Conservation (phyloP, 2,888 invertebrate species). For the Stenoptilia bipunctidactyla region DNA sequence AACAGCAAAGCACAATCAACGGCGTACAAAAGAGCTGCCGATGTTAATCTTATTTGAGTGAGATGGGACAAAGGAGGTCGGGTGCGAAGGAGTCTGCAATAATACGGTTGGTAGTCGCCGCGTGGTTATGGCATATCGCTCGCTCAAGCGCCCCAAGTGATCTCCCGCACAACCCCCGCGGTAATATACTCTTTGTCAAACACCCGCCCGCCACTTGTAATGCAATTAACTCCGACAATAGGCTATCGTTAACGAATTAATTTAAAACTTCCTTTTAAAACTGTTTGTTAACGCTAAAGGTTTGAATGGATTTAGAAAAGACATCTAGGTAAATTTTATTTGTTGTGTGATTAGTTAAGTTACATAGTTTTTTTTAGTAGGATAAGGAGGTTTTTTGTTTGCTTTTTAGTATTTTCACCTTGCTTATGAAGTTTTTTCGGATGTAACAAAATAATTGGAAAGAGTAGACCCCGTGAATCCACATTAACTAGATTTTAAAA, state of each 20-base stretch:
- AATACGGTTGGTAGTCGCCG: constrained; percentile 2
- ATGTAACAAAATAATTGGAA: too few species aligned
- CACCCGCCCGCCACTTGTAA: constrained; percentile 59
- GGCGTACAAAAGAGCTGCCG: constrained; percentile 44
- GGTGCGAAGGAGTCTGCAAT: background rate
- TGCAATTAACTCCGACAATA: constrained; percentile 67
- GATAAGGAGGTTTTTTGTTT: too few species aligned
- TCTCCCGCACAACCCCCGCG: constrained; percentile 29
- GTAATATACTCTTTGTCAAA: constrained; percentile 62
- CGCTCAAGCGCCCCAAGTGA: constrained; percentile 29
- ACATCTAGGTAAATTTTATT: too few species aligned
- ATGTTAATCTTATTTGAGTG: constrained; percentile 29
- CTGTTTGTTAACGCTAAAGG: too few species aligned
- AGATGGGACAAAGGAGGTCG: constrained; percentile 7
- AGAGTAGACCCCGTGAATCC: too few species aligned
- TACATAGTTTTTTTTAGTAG: too few species aligned
- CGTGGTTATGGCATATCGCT: constrained; percentile 42
- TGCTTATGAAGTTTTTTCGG: too few species aligned
- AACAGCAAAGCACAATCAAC: constrained; percentile 46
- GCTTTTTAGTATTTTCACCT: too few species aligned
- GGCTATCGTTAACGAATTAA: constrained; percentile 61
- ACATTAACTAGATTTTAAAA: too few species aligned
- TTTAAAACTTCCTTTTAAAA: constrained; percentile 32
- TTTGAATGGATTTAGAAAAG: too few species aligned
- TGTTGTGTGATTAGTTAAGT: too few species aligned